Conservation (phyloP, 2,888 invertebrate genomes). For the Smittia sp. region DNA sequence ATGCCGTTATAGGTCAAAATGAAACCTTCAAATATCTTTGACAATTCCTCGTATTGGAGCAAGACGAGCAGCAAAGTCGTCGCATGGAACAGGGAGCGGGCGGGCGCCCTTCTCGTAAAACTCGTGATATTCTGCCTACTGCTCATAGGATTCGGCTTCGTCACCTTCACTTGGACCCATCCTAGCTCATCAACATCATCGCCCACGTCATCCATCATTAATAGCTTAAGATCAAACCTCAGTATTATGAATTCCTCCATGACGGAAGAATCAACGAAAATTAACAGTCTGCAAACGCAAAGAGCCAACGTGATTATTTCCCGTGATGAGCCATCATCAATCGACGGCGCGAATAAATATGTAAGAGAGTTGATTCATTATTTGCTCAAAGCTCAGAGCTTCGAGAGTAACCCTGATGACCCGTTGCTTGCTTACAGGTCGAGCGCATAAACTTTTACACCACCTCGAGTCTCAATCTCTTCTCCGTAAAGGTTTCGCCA, state of each 20-base stretch:
- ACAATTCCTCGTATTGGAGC: constrained; percentile 11
- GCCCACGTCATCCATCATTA: neutral
- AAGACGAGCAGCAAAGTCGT: constrained; percentile 22
- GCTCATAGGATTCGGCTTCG: neutral
- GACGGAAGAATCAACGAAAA: constrained; percentile 20
- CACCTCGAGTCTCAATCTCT: constrained; percentile 31
- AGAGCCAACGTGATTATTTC: neutral
- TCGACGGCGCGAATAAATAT: constrained; percentile 35
- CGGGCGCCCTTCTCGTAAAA: neutral
- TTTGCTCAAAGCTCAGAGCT: neutral
- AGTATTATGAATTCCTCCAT: constrained; percentile 11
- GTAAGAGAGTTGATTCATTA: neutral
- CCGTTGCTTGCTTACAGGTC: constrained; percentile 15
- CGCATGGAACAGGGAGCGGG: constrained; percentile 11
- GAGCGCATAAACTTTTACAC: constrained; percentile 39
- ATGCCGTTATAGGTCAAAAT: constrained; percentile 34
- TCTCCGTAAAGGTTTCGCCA: constrained; percentile 57
- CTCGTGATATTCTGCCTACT: neutral
- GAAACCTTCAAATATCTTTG: constrained; percentile 35
- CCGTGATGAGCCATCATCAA: neutral
- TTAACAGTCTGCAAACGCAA: neutral
- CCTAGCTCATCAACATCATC: neutral
- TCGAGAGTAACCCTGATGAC: neutral
- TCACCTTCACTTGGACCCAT: neutral
- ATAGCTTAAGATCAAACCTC: constrained; percentile 8